Percentiles rank a stretch among this genome's conserved stretches.
Conservation (phyloP, 1,140 invertebrate species). For the Diprion similis region DNA sequence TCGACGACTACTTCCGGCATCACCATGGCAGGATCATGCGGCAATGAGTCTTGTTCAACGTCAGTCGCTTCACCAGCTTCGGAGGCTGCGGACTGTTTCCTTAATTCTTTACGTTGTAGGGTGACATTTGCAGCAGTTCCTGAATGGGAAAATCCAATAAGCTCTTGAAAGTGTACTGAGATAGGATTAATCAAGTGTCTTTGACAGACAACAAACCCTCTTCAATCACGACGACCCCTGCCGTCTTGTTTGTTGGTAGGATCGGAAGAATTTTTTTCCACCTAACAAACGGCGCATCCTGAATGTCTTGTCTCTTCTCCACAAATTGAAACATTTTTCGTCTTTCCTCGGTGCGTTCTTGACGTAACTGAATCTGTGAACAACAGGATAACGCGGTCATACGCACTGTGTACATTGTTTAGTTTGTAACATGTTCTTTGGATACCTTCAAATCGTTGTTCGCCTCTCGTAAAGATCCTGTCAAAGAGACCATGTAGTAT, state of each 20-base stretch:
- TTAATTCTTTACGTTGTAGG: background rate
- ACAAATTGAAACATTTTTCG: slow-evolving; percentile 91
- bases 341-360: slow-evolving; percentile 91
- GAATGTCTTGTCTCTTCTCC: slow-evolving; percentile 67
- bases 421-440: background rate
- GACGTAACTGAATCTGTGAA: slow-evolving; percentile 75
- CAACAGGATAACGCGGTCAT: background rate
- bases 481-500: slow-evolving; percentile 93
- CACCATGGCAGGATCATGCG: slow-evolving; percentile 26
- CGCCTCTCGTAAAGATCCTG: slow-evolving; percentile 87
- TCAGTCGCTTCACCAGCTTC: slow-evolving; percentile 39
- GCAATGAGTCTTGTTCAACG: slow-evolving; percentile 36
- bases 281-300: slow-evolving; percentile 68
- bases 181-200: background rate
- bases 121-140: background rate
- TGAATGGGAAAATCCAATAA: background rate
- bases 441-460: slow-evolving; percentile 89
- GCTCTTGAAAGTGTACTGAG: background rate
- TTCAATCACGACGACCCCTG: slow-evolving; percentile 22
- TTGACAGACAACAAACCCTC: slow-evolving; percentile 24
- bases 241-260: slow-evolving; percentile 59
- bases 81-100: slow-evolving; percentile 20
- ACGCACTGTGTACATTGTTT: background rate
- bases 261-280: slow-evolving; percentile 76
- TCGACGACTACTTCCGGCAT: background rate